phyloP scores from a whole-genome alignment of 2,888 invertebrate species.

The Ischnus inquisitorius region DNA sequence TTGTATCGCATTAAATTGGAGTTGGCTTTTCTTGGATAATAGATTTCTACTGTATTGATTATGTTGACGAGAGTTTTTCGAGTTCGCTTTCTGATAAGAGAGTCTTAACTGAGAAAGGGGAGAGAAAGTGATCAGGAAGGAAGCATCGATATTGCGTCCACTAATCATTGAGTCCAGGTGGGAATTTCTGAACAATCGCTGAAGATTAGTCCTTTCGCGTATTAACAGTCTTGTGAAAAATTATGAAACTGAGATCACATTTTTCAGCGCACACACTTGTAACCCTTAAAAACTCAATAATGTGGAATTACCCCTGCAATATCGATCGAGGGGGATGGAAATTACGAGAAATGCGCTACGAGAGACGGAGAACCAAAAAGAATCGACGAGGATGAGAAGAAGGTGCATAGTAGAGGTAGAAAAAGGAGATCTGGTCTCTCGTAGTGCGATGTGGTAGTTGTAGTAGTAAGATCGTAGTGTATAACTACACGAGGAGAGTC shows the following conservation, averaged over 20 bases:
- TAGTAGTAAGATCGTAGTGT: constrained; percentile 81
- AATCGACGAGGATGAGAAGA: constrained; percentile 62
- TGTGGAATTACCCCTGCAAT: not conserved
- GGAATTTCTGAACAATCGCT: too few relatives aligned
- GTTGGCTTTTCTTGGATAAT: not conserved
- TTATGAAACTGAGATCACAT: not conserved
- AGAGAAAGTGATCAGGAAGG: not conserved
- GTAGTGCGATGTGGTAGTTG: constrained; percentile 73
- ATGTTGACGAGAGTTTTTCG: not conserved
- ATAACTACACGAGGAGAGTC: constrained; percentile 69
- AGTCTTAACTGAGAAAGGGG: not conserved
- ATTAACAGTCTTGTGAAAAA: too few relatives aligned
- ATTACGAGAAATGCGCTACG: constrained; percentile 53
- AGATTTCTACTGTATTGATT: not conserved
- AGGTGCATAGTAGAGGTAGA: constrained; percentile 70
- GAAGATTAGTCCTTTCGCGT: too few relatives aligned
- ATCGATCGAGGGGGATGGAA: constrained; percentile 19
- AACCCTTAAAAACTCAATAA: not conserved
- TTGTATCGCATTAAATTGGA: constrained; percentile 2
- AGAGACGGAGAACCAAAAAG: constrained; percentile 64
- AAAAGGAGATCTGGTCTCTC: constrained; percentile 70
- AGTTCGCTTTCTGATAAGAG: not conserved
- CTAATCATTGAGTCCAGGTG: too few relatives aligned
- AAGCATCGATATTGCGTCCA: too few relatives aligned
- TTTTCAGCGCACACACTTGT: not conserved